Evolutionary conservation across 2,888 invertebrate species (phyloP), one percentile per base, ranked within the genome.

Genomic region (Byasa hedistus): DNA sequence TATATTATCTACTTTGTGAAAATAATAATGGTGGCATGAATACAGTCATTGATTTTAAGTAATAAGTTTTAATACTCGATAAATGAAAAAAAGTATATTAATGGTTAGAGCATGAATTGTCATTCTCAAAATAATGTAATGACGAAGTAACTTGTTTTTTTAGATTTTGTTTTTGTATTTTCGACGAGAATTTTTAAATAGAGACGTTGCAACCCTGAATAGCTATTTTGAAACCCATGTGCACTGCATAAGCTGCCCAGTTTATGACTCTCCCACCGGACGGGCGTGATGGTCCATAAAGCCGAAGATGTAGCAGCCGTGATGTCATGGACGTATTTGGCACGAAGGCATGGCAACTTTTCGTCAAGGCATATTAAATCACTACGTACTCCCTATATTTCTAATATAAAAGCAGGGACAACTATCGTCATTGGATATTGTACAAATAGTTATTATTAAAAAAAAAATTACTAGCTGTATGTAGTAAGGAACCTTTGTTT

Each of bases 241-340:
- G 67, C 60, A 68, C 39, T 56, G 52, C 57, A 57, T 67, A 57
- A 39, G 32, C 69, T 75, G 72, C 72, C 77, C 82, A 80, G 80
- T 89, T 90, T 86, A 89, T 82, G 86, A 86, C 77, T 74, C 74
- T 75, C 77, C 48, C 74, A 80, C 83, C 85, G 86, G 86, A 83
- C 86, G 85, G 75, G 73, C 77, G 81, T 77, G 83, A 87, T 83
- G 88, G 84, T 76, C 80, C 86, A 88, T 89, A 89, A 90, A 89
- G 79, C 83, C 78, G 78, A 76, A 80, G 81, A 79, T 79, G 81
- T 80, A 82, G 78, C 73, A 78, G 75, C 76, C 81, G 78, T 84
- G 84, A 84, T 84, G 84, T 84, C 82, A 84, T 82, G 81, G 76
- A 79, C 88, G 89, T 89, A 87, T 86, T 86, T 89, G 90, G 89